phyloP scores from a whole-genome alignment of 2,888 invertebrate genomes.

The Catotricha subobsoleta region DNA sequence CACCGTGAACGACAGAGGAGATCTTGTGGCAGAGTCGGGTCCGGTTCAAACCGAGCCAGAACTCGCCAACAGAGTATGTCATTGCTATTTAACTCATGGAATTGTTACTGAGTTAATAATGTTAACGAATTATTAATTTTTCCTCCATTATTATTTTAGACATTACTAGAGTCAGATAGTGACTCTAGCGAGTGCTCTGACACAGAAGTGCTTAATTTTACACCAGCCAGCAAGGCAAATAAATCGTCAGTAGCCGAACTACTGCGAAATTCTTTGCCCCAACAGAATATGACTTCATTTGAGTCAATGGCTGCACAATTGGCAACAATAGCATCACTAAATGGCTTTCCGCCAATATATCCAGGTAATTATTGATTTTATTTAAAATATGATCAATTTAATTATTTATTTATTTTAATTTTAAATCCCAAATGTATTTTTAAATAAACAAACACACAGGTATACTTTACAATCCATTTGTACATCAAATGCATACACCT shows the following conservation, averaged over 20 bases:
- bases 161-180: constrained; percentile 49
- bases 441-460: neutral
- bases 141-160: constrained; percentile 29
- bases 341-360: constrained; percentile 7
- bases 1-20: constrained; percentile 30
- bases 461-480: constrained; percentile 8
- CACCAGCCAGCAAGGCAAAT: constrained; percentile 19
- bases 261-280: constrained; percentile 18
- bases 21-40: constrained; percentile 29
- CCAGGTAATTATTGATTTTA: constrained; percentile 1
- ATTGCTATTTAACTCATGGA: no score
- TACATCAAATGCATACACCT: constrained; percentile 24
- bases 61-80: constrained; percentile 21
- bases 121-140: neutral
- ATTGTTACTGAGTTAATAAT: no score
- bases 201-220: constrained; percentile 8
- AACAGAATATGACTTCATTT: constrained; percentile 36
- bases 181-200: constrained; percentile 38
- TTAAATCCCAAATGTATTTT: neutral
- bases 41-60: constrained; percentile 23
- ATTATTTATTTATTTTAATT: neutral
- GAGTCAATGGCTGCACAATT: constrained; percentile 52
- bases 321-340: constrained; percentile 41
- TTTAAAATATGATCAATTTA: neutral
- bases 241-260: constrained; percentile 22